A percentile compares a stretch with the other conserved stretches of the same genome.
phyloP scores from a whole-genome alignment of 2,113 vertebrate genomes.

The Diadophis punctatus region DNA sequence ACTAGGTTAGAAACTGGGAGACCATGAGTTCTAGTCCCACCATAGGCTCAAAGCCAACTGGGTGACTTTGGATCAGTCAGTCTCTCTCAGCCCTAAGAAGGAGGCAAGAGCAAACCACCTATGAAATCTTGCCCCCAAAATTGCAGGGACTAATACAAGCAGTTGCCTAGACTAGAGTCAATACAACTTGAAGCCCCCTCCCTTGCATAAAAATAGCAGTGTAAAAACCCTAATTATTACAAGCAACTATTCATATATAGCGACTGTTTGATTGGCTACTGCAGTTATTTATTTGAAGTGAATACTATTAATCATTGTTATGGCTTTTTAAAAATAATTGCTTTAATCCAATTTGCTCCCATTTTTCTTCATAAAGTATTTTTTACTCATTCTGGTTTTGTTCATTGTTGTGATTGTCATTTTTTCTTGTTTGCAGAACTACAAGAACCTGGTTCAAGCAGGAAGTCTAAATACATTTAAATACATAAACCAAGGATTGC shows the following conservation, averaged over 20 bases:
- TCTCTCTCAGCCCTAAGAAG: background rate
- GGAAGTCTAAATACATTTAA: background rate
- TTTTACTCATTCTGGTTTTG: background rate
- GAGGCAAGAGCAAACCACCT: background rate
- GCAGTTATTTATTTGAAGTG: background rate
- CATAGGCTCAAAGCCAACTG: background rate
- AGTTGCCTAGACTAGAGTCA: background rate
- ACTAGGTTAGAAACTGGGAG: background rate
- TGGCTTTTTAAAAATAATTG: background rate
- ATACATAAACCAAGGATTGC: background rate
- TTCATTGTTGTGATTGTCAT: background rate
- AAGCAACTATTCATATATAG: background rate
- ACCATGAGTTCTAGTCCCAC: background rate
- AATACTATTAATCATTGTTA: background rate
- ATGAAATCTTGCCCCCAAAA: background rate
- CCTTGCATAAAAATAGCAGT: too few relatives aligned
- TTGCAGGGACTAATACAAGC: background rate
- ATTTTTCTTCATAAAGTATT: background rate
- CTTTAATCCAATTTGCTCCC: background rate
- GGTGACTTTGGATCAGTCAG: background rate
- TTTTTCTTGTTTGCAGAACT: background rate
- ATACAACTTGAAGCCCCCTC: background rate
- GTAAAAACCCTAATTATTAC: background rate
- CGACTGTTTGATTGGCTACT: background rate
- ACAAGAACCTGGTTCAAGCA: background rate